Evolutionary conservation across 2,113 vertebrate species (phyloP), one percentile per base, ranked within the genome.

Genomic region (Atrichornis clamosus): DNA sequence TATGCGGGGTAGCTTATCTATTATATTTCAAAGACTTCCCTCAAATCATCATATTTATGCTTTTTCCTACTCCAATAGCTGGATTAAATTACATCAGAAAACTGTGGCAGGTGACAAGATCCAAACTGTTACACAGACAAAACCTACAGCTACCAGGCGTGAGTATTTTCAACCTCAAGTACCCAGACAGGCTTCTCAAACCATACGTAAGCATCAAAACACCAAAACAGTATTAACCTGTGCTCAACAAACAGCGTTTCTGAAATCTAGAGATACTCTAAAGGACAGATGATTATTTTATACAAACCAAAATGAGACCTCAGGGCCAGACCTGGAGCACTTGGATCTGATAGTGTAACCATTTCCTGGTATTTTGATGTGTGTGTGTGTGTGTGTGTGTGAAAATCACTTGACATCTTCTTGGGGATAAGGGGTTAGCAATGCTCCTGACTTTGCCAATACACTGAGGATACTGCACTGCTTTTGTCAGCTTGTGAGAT

Each of bases 341-440:
- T 0, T 28, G 69, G 32, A 56, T 42, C 64, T 68, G 83, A 78
- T 37, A 90, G 74, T 4, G 7, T 30, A 59, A 78, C 12, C n/a
- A n/a, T 87, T 73, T 32, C 21, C 16, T 72, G 5, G 41, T 30
- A 30, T 81, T 50, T 27, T 53, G 15, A 23, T 17, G 23, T 15
- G 27, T 10, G 14, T 35, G 10, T 13, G 39, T 19, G 10, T 67
- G 41, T 1, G 1, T 3, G 2, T 12, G 37, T 7, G 27, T 4
- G 9, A 10, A 10, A 35, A 50, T 50, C 35, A 19, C 39, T 50
- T 32, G 67, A 39, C 13, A 33, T 9, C 30, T 44, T 55, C 44
- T 6, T 65, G n/a, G 26, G 19, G 20, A 26, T 75, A 90, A 77
- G 3, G 33, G 21, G 14, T 49, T 33, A 49, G 56, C 84, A 82